Conservation (phyloP, 1,140 invertebrate genomes). For the Dolichoris vasculosae region DNA sequence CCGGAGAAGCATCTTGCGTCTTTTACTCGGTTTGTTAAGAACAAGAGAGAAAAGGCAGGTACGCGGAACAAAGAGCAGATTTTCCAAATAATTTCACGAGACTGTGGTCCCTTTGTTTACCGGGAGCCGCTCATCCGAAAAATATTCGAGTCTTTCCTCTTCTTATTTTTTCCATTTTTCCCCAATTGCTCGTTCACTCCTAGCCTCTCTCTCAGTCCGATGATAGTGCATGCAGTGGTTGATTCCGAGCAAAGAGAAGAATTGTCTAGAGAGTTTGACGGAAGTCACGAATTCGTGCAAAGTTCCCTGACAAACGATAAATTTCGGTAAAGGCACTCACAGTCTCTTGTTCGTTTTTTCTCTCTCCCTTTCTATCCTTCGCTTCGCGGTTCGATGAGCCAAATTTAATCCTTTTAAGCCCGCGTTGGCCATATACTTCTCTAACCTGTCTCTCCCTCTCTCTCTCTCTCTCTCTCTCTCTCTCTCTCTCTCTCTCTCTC, state of each 20-base stretch:
- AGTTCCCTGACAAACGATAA: constrained; percentile 61
- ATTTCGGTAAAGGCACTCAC: constrained; percentile 63
- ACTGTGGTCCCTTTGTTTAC: constrained; percentile 59
- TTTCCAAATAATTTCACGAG: constrained; percentile 69
- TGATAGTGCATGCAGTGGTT: constrained; percentile 30
- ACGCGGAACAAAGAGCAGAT: constrained; percentile 61
- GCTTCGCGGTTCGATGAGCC: constrained; percentile 64
- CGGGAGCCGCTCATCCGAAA: constrained; percentile 58
- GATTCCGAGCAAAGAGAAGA: constrained; percentile 34
- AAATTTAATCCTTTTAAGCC: constrained; percentile 66
- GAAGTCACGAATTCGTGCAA: constrained; percentile 57
- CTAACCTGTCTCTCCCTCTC: background rate
- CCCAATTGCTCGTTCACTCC: background rate
- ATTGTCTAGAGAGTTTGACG: constrained; percentile 51
- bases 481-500: constrained; percentile 15
- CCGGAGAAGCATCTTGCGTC: background rate
- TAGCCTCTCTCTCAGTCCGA: background rate
- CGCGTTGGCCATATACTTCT: constrained; percentile 47
- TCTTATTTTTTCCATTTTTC: constrained; percentile 45
- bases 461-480: background rate
- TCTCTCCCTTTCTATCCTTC: constrained; percentile 55
- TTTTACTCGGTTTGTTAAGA: constrained; percentile 43
- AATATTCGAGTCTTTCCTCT: constrained; percentile 54
- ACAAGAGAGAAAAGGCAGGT: constrained; percentile 1
- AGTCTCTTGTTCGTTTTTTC: constrained; percentile 36